Base-by-base conservation (phyloP, 2,797 vertebrate genomes). In the Ptychadena robeensis region DNA sequence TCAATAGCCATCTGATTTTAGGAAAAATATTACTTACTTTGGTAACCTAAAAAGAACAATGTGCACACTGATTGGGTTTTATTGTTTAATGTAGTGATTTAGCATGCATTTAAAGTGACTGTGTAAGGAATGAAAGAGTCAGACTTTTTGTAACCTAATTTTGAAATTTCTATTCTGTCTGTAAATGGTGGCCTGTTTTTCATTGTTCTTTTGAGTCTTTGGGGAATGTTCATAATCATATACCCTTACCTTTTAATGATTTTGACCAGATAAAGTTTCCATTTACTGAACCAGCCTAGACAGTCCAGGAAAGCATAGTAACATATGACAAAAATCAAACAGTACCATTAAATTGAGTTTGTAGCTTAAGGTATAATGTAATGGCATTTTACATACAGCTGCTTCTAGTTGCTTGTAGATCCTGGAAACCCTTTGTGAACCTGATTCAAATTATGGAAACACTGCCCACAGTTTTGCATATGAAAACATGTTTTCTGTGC, bases 271-370 rank as follows among this genome's bases (percentile, higher is more conserved):
- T 92, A 92, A 84, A 87, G 89, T 94, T 93, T 93, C 90, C 86
- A 87, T 73, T 83, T 87, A 86, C 86, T 90, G 91, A 90, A 88
- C 89, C 86, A 79, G 72, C 88, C 90, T 90, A 82, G 88, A 86
- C 82, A 91, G 90, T 91, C 92, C 88, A 93, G 93, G 48, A 91
- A 92, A 87, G 88, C 81, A 34, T 59, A 27, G 88, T 76, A 90
- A 92, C 93, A 93, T 92, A 90, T 93, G 92, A 93, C 91, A 88
- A 91, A 93, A 94, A 93, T 94, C 93, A 94, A 92, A 90, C 89
- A 85, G 91, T 91, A 90, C 91, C 90, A 93, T 93, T 94, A 93
- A 92, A 92, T 86, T 91, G 88, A 87, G 82, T 91, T 92, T 91
- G 89, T 91, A 93, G 92, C 91, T 93, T 92, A 92, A 92, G 91